These are phyloP conservation scores for Saturnia pavonia DNA, from an alignment of 2,888 invertebrate genomes.

Conservation along the genomic window DNA sequence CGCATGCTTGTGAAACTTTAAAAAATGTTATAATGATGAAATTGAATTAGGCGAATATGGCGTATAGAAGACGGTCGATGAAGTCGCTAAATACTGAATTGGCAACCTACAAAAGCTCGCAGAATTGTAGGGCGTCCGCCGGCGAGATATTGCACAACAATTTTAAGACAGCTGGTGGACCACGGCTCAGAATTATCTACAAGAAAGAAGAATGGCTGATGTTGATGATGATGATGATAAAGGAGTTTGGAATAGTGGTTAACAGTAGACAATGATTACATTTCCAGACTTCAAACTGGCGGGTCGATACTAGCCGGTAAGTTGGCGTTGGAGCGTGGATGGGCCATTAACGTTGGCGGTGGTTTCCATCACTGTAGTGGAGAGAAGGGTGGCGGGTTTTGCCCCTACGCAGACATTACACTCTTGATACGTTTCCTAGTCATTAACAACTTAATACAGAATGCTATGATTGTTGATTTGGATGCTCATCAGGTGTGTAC, in stretches of 20 bases:
- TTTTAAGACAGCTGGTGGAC: too few relatives aligned
- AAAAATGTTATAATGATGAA: too few relatives aligned
- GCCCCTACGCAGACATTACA: slow-evolving; percentile 94
- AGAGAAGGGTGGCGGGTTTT: slow-evolving; percentile 91
- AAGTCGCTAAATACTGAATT: too few relatives aligned
- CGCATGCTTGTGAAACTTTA: too few relatives aligned
- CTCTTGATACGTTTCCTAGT: slow-evolving; percentile 87
- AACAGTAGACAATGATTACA: not conserved
- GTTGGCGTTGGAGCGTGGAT: slow-evolving; percentile 90
- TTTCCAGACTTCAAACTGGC: slow-evolving; percentile 87
- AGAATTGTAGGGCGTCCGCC: too few relatives aligned
- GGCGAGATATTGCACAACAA: too few relatives aligned
- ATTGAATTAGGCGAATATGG: too few relatives aligned
- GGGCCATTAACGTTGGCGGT: slow-evolving; percentile 95
- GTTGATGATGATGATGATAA: not conserved
- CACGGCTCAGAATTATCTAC: too few relatives aligned
- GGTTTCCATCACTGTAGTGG: slow-evolving; percentile 95
- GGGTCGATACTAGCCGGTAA: slow-evolving; percentile 92
- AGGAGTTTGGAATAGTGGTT: too few relatives aligned
- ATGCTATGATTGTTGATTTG: slow-evolving; percentile 93
- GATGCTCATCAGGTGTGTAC: slow-evolving; percentile 93
- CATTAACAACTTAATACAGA: slow-evolving; percentile 80
- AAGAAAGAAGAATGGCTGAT: not conserved
- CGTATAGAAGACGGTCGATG: too few relatives aligned
- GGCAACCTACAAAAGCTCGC: too few relatives aligned